phyloP scores from a whole-genome alignment of 2,113 vertebrate genomes.

The Azemiops feae region DNA sequence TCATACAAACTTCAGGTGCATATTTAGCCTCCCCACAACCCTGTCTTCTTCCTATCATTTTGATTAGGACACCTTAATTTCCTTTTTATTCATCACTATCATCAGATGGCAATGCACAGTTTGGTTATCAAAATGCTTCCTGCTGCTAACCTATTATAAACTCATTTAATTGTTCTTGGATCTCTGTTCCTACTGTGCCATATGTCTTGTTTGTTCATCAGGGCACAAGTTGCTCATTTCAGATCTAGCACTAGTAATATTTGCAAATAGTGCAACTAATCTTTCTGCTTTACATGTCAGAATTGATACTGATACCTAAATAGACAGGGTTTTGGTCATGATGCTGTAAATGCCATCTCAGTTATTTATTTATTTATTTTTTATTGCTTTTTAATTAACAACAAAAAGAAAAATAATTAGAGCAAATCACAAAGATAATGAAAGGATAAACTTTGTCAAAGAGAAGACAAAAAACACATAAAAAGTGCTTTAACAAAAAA shows the following conservation, averaged over 20 bases:
- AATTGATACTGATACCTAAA: not conserved
- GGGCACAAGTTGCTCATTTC: not conserved
- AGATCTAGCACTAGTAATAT: not conserved
- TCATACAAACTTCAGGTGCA: not conserved
- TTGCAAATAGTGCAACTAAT: not conserved
- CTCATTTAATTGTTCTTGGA: slow-evolving; percentile 33
- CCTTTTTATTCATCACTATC: not conserved
- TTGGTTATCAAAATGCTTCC: not conserved
- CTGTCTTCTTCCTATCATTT: accelerated
- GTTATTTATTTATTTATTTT: not conserved
- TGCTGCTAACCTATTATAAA: not conserved
- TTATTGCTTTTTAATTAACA: not conserved
- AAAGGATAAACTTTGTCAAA: not conserved
- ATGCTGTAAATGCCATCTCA: not conserved
- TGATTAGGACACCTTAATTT: slow-evolving; percentile 11
- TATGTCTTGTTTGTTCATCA: slow-evolving; percentile 9
- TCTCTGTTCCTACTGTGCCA: slow-evolving; percentile 8
- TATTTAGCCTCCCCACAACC: accelerated
- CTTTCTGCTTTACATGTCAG: not conserved
- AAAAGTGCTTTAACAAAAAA: not conserved
- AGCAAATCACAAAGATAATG: not conserved
- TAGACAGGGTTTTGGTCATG: not conserved
- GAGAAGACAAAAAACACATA: not conserved
- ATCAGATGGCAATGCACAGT: accelerated
- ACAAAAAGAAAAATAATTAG: not conserved